Evolutionary conservation across 2,888 invertebrate species (phyloP).

Genomic region (Tenthredo mesomela): DNA sequence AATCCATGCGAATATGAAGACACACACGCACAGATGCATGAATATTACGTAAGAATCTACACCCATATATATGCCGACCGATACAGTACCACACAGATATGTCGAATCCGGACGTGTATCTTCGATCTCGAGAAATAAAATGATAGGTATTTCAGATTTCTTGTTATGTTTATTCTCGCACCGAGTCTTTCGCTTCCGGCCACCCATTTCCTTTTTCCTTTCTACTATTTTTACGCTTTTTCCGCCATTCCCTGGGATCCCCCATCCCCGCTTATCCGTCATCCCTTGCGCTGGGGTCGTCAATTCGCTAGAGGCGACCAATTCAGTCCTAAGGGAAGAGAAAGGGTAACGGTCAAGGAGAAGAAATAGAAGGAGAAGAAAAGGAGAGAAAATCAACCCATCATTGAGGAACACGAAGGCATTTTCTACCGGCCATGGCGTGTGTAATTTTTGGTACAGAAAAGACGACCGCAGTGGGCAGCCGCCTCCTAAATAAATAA

Average conservation of each 20-base stretch:
- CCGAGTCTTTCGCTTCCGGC: conserved; percentile 43
- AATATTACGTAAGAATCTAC: conserved; percentile 8
- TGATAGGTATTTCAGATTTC: conserved; percentile 48
- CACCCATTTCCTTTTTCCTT: conserved; percentile 41
- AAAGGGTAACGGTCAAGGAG: conserved; percentile 43
- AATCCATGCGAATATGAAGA: conserved; percentile 6
- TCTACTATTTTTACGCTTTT: conserved; percentile 17
- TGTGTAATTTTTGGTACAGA: conserved; percentile 49
- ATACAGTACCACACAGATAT: conserved; percentile 1
- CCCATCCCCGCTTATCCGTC: neutral
- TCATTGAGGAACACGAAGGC: conserved; percentile 46
- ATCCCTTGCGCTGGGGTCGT: neutral
- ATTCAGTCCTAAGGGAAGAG: conserved; percentile 38
- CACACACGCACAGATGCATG: conserved; percentile 7
- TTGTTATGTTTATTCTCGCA: conserved; percentile 46
- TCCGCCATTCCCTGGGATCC: neutral
- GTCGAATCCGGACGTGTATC: conserved; percentile 39
- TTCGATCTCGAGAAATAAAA: conserved; percentile 52
- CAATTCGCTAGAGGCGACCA: conserved; percentile 38
- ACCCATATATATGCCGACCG: neutral
- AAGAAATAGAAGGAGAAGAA: conserved; percentile 23
- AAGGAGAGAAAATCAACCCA: conserved; percentile 39
- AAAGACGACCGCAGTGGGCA: conserved; percentile 48
- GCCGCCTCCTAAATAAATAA: conserved; percentile 49
- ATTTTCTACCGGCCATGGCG: conserved; percentile 33